Evolutionary conservation across 2,888 invertebrate genomes (phyloP).

Genomic region (Aphrophora alni): DNA sequence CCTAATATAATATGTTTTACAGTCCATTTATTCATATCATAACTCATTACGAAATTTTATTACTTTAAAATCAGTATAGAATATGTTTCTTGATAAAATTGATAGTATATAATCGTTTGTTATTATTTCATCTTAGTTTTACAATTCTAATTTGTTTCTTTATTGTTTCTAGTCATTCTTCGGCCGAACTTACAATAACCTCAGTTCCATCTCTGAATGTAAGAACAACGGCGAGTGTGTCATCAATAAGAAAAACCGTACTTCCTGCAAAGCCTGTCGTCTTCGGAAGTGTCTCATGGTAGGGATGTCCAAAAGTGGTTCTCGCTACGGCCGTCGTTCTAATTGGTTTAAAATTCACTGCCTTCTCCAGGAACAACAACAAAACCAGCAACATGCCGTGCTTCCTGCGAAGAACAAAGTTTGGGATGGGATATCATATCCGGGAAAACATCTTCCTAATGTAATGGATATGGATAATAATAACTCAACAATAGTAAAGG

Average conservation of each 20-base stretch:
- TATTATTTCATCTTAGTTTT: no score
- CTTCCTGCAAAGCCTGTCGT: conserved; percentile 93
- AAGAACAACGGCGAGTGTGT: conserved; percentile 93
- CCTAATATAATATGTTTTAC: no score
- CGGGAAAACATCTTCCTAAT: conserved; percentile 58
- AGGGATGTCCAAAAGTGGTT: conserved; percentile 94
- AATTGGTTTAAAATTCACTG: conserved; percentile 98
- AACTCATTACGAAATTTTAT: no score
- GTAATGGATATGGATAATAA: conserved; percentile 73
- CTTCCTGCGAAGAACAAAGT: conserved; percentile 59
- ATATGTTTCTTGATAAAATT: no score
- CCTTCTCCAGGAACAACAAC: conserved; percentile 85
- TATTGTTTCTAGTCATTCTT: conserved; percentile 85
- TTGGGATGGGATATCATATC: conserved; percentile 59
- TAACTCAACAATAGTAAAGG: conserved; percentile 69
- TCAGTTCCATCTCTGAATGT: conserved; percentile 89
- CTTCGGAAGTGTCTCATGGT: conserved; percentile 88
- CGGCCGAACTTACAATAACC: conserved; percentile 92
- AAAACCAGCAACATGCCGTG: conserved; percentile 64
- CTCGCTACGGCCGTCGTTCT: conserved; percentile 87
- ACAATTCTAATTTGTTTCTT: no score
- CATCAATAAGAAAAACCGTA: conserved; percentile 93
- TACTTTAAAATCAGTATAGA: no score
- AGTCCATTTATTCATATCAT: no score
- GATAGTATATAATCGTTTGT: no score